These are phyloP conservation scores for Gryllus bimaculatus DNA, from an alignment of 1,140 invertebrate genomes.

Conservation along the genomic window DNA sequence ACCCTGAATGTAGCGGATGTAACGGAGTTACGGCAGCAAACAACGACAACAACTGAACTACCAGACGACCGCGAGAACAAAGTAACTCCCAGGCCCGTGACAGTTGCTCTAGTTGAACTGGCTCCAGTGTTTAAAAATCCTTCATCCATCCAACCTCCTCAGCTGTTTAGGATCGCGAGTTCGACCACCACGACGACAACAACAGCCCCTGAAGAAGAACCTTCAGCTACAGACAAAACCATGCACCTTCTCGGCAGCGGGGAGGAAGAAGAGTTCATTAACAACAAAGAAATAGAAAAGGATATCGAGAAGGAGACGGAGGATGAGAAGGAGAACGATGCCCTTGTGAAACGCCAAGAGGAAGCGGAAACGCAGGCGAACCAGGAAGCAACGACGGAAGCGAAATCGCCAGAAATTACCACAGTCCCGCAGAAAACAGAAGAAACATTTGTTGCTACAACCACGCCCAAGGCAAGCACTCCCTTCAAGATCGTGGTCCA, in stretches of 20 bases:
- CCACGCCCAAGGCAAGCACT: neutral
- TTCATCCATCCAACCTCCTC: no score
- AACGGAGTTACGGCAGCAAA: no score
- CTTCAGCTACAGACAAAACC: neutral
- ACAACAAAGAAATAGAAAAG: neutral
- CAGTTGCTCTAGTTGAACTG: neutral
- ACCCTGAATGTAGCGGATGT: no score
- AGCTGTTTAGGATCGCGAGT: neutral
- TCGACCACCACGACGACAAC: neutral
- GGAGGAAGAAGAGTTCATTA: neutral
- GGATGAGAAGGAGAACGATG: neutral
- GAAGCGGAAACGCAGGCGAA: neutral
- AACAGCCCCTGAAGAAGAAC: neutral
- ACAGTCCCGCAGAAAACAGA: neutral
- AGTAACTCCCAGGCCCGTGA: neutral
- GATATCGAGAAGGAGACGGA: neutral
- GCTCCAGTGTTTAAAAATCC: neutral
- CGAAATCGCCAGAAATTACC: neutral
- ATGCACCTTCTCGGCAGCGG: neutral
- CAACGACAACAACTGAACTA: no score
- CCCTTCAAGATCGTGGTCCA: neutral
- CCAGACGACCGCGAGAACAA: neutral
- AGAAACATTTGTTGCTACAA: neutral
- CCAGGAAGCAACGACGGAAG: neutral
- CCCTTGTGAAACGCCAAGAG: neutral